Evolutionary conservation across 2,888 invertebrate species (phyloP).

Genomic region (Linnaemya vulpina): DNA sequence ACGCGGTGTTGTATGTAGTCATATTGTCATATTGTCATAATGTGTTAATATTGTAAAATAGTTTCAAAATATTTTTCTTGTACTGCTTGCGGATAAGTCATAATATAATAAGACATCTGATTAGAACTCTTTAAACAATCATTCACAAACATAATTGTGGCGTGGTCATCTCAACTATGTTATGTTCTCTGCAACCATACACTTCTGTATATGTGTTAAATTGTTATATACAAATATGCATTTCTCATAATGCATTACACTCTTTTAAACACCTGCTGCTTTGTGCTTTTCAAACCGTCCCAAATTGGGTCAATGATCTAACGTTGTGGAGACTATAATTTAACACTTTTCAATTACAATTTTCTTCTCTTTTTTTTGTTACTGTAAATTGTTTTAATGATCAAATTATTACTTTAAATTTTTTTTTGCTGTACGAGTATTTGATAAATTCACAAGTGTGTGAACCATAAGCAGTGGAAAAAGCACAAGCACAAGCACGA

Average conservation of each 20-base stretch:
- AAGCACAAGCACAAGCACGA: background rate
- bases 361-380: conserved; percentile 18
- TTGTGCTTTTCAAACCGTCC: conserved; percentile 1
- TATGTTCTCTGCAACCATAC: background rate
- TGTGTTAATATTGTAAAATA: too few species aligned
- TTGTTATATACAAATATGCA: background rate
- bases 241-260: background rate
- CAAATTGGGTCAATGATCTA: conserved; percentile 65
- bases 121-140: too few species aligned
- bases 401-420: conserved; percentile 41
- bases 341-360: conserved; percentile 45
- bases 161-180: background rate
- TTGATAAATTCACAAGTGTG: conserved; percentile 8
- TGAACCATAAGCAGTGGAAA: conserved; percentile 16
- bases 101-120: too few species aligned
- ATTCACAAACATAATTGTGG: background rate
- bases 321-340: conserved; percentile 51
- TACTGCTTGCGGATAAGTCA: too few species aligned
- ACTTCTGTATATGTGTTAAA: background rate
- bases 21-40: too few species aligned
- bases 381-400: conserved; percentile 46
- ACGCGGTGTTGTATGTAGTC: too few species aligned
- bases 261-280: conserved; percentile 2
- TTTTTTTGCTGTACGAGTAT: conserved; percentile 1
- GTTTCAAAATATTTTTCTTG: too few species aligned